phyloP scores from a whole-genome alignment of 1,140 invertebrate genomes.

The Eciton burchellii region DNA sequence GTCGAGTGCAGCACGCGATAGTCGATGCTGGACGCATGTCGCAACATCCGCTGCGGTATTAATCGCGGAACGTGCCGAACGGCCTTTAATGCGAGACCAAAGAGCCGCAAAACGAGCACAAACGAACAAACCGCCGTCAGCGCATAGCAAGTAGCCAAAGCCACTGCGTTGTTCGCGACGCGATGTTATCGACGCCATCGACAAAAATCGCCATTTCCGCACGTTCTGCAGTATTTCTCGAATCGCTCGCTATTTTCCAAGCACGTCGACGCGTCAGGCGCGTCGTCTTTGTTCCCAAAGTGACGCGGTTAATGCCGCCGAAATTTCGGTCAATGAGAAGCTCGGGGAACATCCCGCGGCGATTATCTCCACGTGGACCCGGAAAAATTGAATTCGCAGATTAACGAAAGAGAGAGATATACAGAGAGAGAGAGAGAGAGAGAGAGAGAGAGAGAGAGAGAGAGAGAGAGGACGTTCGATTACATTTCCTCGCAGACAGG shows the following conservation, averaged over 20 bases:
- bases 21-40: slow-evolving; percentile 34
- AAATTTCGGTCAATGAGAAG: background rate
- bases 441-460: too few relatives aligned
- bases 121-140: slow-evolving; percentile 33
- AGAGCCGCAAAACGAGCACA: slow-evolving; percentile 50
- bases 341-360: background rate
- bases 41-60: slow-evolving; percentile 48
- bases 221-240: background rate
- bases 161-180: slow-evolving; percentile 14
- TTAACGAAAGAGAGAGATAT: background rate
- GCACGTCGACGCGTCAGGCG: background rate
- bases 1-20: slow-evolving; percentile 14
- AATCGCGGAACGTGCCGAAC: slow-evolving; percentile 55
- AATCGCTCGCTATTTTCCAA: background rate
- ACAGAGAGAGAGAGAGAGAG: too few relatives aligned
- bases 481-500: background rate
- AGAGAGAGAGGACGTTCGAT: background rate
- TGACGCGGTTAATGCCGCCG: background rate
- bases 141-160: slow-evolving; percentile 12
- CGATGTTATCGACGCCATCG: background rate
- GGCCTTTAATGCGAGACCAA: slow-evolving; percentile 47
- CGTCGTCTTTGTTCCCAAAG: background rate
- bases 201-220: slow-evolving; percentile 12
- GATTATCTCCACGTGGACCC: background rate
- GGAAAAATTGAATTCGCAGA: background rate